Evolutionary conservation across 2,888 invertebrate genomes (phyloP).

Genomic region (Allygus modestus): DNA sequence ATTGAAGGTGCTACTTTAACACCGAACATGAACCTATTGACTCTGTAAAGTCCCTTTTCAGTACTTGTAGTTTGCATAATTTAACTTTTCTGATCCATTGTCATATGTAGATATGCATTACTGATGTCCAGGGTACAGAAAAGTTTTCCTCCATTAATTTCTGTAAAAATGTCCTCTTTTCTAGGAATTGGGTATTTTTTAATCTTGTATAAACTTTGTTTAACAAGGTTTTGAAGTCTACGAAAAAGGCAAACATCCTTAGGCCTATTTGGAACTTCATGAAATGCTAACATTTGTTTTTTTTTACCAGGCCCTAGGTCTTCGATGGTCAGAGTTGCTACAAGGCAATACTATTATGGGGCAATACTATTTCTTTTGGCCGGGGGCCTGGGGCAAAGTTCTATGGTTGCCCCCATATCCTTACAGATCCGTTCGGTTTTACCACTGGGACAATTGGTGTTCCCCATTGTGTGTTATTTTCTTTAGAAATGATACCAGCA

Average conservation of each 20-base stretch:
- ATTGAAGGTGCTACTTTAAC: constrained; percentile 70
- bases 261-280: too few relatives aligned
- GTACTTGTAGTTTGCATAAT: constrained; percentile 64
- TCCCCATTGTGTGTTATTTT: constrained; percentile 64
- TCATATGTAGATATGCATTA: constrained; percentile 50
- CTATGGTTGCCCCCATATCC: too few relatives aligned
- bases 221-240: constrained; percentile 66
- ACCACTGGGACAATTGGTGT: constrained; percentile 60
- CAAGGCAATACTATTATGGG: too few relatives aligned
- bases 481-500: constrained; percentile 7
- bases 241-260: too few relatives aligned
- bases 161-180: constrained; percentile 60
- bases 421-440: constrained; percentile 59
- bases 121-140: constrained; percentile 63
- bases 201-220: constrained; percentile 59
- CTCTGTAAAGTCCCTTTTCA: constrained; percentile 71
- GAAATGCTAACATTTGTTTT: too few relatives aligned
- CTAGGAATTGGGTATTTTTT: constrained; percentile 63
- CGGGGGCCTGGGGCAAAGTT: too few relatives aligned
- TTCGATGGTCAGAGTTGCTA: too few relatives aligned
- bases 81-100: constrained; percentile 54
- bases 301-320: too few relatives aligned
- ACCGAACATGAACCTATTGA: constrained; percentile 71
- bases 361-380: too few relatives aligned
- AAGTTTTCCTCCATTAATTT: constrained; percentile 44